Evolutionary conservation across 1,140 invertebrate species (phyloP).

Genomic region (Anoplophora glabripennis): DNA sequence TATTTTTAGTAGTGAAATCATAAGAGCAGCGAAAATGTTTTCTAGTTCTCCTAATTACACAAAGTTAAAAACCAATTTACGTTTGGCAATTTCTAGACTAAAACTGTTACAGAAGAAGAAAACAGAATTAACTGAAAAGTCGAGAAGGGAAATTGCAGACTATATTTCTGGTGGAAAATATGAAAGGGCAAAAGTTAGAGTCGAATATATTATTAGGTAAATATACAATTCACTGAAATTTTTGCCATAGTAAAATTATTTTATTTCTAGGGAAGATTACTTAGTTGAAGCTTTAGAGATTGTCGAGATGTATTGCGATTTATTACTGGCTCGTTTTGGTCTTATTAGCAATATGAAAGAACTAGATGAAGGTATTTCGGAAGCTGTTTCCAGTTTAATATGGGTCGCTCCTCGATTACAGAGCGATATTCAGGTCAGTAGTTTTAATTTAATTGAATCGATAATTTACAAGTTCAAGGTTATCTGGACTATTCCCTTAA

Average conservation of each 20-base stretch:
- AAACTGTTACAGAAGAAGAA: conserved; percentile 98
- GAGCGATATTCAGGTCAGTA: conserved; percentile 67
- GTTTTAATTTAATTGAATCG: too few relatives aligned
- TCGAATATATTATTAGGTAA: conserved; percentile 93
- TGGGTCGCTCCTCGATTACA: conserved; percentile 93
- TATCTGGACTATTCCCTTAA: too few relatives aligned
- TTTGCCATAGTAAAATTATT: background rate
- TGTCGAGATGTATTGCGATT: conserved; percentile 98
- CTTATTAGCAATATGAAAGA: conserved; percentile 97
- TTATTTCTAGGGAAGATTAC: conserved; percentile 84
- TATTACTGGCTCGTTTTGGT: conserved; percentile 95
- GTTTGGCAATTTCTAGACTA: conserved; percentile 87
- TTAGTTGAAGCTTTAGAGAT: conserved; percentile 99
- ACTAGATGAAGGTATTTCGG: conserved; percentile 90
- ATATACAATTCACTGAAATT: background rate
- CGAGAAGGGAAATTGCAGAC: conserved; percentile 96
- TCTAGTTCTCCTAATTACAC: conserved; percentile 84
- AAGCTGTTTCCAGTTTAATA: conserved; percentile 93
- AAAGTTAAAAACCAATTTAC: conserved; percentile 95
- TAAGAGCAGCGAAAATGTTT: conserved; percentile 64
- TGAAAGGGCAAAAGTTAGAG: conserved; percentile 92
- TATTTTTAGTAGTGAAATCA: conserved; percentile 6
- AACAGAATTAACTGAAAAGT: conserved; percentile 92
- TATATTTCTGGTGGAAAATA: conserved; percentile 87
- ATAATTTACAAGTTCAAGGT: too few relatives aligned